Percentiles rank a stretch among this genome's conserved stretches.
These are phyloP conservation scores for Meleagris gallopavo DNA, from an alignment of 2,113 vertebrate species.

Conservation along the genomic window DNA sequence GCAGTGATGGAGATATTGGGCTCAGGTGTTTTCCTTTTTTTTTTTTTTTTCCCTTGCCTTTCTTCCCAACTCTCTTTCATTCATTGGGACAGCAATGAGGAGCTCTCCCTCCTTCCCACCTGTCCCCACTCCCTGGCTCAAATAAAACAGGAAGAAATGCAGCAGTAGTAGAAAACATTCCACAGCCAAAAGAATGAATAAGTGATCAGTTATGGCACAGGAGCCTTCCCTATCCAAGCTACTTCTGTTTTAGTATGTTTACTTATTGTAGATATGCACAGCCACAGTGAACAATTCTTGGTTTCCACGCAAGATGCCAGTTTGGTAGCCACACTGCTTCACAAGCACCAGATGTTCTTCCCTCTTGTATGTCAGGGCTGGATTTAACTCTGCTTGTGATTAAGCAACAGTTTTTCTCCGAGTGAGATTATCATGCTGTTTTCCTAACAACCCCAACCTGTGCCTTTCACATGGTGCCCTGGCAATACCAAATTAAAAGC, in stretches of 20 bases:
- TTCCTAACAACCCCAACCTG: background rate
- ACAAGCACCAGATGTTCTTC: background rate
- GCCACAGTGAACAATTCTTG: background rate
- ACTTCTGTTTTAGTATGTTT: background rate
- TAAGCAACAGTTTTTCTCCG: background rate
- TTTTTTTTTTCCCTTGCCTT: background rate
- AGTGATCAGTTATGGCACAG: background rate
- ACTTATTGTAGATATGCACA: fast-evolving
- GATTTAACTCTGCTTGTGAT: background rate
- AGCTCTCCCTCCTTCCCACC: background rate
- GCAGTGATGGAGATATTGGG: background rate
- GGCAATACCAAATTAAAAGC: background rate
- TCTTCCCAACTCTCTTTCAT: background rate
- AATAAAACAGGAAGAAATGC: background rate
- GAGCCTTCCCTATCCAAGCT: background rate
- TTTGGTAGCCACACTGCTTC: background rate
- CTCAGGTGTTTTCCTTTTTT: background rate
- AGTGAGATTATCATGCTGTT: background rate
- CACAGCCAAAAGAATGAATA: background rate
- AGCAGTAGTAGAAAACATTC: background rate
- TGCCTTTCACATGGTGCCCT: background rate
- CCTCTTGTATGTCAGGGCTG: background rate
- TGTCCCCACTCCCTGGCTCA: background rate
- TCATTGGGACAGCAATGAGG: fast-evolving
- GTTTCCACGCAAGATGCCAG: background rate